Conservation (phyloP, 2,888 invertebrate genomes). For the Candidula unifasciata region DNA sequence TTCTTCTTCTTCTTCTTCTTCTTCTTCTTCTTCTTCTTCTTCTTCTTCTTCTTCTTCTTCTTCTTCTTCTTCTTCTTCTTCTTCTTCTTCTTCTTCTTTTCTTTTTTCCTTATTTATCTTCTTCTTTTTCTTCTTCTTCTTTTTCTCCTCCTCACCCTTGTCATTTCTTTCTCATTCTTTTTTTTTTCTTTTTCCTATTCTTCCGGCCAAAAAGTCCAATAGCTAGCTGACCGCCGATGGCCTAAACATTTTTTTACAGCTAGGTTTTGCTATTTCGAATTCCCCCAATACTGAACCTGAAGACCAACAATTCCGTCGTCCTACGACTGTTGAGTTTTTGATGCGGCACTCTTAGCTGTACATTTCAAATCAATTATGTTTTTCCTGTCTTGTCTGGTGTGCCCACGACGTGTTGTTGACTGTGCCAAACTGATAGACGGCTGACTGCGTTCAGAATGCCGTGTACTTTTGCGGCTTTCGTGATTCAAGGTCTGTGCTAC, state of each 20-base stretch:
- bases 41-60: not conserved
- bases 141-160: not conserved
- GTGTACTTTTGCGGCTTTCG: no score
- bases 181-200: not conserved
- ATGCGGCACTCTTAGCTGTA: no score
- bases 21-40: not conserved
- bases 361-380: no score
- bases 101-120: not conserved
- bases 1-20: constrained; percentile 18
- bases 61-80: not conserved
- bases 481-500: no score
- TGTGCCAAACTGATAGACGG: no score
- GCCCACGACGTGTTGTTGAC: no score
- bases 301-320: not conserved
- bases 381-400: no score
- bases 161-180: not conserved
- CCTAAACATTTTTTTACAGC: not conserved
- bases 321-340: no score
- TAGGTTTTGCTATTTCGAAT: not conserved
- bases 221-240: not conserved
- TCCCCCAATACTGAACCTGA: not conserved
- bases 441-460: no score
- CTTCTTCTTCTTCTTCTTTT: not conserved
- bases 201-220: not conserved
- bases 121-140: not conserved